Evolutionary conservation across 1,140 invertebrate species (phyloP).

Genomic region (Drosophila sulfurigaster): DNA sequence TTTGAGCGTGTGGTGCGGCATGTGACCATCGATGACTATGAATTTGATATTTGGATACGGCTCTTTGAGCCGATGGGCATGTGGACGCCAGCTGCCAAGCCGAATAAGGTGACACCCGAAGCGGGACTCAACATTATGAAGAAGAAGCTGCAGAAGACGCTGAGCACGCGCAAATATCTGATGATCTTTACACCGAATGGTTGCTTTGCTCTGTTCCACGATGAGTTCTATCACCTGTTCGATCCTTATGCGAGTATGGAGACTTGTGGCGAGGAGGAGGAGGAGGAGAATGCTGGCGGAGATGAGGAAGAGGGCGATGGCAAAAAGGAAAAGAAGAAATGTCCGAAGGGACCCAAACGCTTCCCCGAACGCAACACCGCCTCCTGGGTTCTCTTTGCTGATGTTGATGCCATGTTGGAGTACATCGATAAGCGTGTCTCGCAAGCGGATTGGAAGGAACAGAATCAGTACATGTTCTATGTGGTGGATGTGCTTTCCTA

Average conservation of each 20-base stretch:
- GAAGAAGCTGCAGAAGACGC: constrained; percentile 58
- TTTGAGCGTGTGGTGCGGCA: constrained; percentile 87
- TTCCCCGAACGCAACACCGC: constrained; percentile 78
- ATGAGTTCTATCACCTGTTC: constrained; percentile 87
- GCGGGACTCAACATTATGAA: constrained; percentile 41
- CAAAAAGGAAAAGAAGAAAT: constrained; percentile 51
- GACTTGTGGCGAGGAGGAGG: constrained; percentile 46
- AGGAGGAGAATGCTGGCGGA: constrained; percentile 25
- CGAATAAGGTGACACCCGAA: constrained; percentile 11
- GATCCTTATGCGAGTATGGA: constrained; percentile 86
- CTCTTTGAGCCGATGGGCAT: constrained; percentile 82
- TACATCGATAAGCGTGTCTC: constrained; percentile 63
- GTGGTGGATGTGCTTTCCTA: constrained; percentile 69
- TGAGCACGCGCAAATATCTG: constrained; percentile 85
- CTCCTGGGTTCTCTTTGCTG: constrained; percentile 78
- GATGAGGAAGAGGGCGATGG: constrained; percentile 49
- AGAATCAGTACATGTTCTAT: constrained; percentile 67
- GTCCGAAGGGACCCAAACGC: constrained; percentile 60
- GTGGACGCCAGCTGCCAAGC: constrained; percentile 26
- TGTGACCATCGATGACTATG: constrained; percentile 87
- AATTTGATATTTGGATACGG: constrained; percentile 87
- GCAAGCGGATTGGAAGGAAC: constrained; percentile 66
- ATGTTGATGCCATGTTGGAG: constrained; percentile 60
- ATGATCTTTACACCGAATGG: constrained; percentile 86
- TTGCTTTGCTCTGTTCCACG: constrained; percentile 86